phyloP scores from a whole-genome alignment of 2,113 vertebrate genomes.

The Triplophysa tibetana region DNA sequence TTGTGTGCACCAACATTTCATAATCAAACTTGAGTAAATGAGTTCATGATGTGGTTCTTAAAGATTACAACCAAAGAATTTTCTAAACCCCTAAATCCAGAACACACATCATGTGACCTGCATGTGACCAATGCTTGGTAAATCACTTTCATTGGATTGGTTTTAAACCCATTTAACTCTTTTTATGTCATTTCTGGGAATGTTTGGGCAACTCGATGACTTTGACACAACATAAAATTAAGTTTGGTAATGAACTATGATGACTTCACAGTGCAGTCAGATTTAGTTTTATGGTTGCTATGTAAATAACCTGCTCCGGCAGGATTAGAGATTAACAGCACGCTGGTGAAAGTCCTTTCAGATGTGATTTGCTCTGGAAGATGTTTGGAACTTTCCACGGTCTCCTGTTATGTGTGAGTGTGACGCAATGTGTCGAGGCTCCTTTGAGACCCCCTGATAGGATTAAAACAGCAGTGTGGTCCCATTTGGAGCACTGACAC shows the following conservation, averaged over 20 bases:
- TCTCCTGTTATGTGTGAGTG: constrained; percentile 63
- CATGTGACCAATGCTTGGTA: not conserved
- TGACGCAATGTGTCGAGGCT: constrained; percentile 62
- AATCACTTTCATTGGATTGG: not conserved
- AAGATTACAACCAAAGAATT: not conserved
- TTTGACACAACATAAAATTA: constrained; percentile 64
- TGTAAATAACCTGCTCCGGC: constrained; percentile 49
- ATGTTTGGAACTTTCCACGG: constrained; percentile 65
- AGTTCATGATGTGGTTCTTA: not conserved
- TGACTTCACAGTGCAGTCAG: constrained; percentile 57
- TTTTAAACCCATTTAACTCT: not conserved
- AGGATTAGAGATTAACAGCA: constrained; percentile 24
- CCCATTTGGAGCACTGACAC: constrained; percentile 46
- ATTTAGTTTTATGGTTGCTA: constrained; percentile 62
- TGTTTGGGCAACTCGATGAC: constrained; percentile 55
- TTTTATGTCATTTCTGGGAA: constrained; percentile 64
- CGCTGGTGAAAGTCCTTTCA: constrained; percentile 1
- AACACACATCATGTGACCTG: not conserved
- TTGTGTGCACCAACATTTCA: not conserved
- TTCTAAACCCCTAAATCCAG: not conserved
- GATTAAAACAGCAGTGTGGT: constrained; percentile 29
- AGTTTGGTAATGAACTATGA: constrained; percentile 61
- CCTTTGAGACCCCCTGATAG: constrained; percentile 40
- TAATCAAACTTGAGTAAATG: not conserved
- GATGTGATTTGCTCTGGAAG: constrained; percentile 61